Conservation (phyloP, 2,797 vertebrate genomes). For the Chaenodraco wilsoni region DNA sequence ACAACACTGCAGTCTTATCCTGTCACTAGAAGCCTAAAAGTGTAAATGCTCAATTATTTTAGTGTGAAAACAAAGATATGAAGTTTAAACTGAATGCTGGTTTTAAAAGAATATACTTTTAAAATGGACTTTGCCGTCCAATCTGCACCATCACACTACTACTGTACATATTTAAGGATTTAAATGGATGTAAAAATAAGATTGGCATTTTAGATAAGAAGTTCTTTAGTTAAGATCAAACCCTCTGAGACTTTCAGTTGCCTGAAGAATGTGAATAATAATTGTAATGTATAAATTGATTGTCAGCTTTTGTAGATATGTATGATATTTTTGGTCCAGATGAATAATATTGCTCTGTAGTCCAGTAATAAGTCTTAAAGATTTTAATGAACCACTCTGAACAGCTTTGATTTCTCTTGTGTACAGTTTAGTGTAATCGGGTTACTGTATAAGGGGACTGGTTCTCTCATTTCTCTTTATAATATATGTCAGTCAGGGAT, state of each 20-base stretch:
- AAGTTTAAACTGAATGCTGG: conserved; percentile 28
- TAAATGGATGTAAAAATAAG: conserved; percentile 59
- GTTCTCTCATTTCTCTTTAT: conserved; percentile 10
- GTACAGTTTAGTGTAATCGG: conserved; percentile 32
- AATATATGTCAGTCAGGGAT: neutral
- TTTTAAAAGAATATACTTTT: conserved; percentile 2
- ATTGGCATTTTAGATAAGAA: conserved; percentile 34
- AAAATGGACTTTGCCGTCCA: conserved; percentile 21
- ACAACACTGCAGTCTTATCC: conserved; percentile 14
- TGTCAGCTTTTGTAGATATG: conserved; percentile 55
- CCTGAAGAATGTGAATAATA: conserved; percentile 55
- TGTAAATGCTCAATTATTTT: conserved; percentile 8
- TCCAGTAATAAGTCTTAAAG: conserved; percentile 1
- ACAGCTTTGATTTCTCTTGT: conserved; percentile 21
- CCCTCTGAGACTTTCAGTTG: neutral
- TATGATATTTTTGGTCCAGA: conserved; percentile 30
- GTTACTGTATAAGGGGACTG: conserved; percentile 17
- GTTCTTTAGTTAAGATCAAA: conserved; percentile 26
- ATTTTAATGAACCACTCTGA: conserved; percentile 30
- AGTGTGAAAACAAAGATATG: neutral
- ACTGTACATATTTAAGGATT: conserved; percentile 59
- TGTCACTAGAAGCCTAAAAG: conserved; percentile 6
- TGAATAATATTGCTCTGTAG: conserved; percentile 52
- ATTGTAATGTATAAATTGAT: conserved; percentile 28
- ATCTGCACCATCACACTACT: conserved; percentile 41